Conservation (phyloP, 2,888 invertebrate species). For the Acrobasis consociella region DNA sequence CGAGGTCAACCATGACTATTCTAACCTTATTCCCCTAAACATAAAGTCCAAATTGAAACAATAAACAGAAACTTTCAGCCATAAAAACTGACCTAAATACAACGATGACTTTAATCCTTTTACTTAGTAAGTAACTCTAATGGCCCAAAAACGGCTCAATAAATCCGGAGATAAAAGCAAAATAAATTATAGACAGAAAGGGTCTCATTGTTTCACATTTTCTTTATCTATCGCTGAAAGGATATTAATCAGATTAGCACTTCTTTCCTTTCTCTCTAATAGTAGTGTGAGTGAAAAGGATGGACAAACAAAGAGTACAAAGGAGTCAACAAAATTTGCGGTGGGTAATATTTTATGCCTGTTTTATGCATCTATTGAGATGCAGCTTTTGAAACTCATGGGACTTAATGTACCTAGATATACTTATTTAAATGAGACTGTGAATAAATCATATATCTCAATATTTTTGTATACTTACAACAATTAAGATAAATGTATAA, state of each 20-base stretch:
- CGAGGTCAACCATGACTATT: constrained; percentile 11
- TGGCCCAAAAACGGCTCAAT: constrained; percentile 36
- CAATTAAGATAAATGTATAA: no score
- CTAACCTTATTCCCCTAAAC: constrained; percentile 5
- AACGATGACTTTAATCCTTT: constrained; percentile 35
- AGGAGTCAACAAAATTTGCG: constrained; percentile 9
- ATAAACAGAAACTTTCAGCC: background rate
- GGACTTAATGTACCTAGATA: no score
- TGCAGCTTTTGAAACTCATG: background rate
- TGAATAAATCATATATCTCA: no score
- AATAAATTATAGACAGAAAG: constrained; percentile 31
- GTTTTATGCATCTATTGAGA: background rate
- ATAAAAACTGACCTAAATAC: constrained; percentile 32
- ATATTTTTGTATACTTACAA: no score
- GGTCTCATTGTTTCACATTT: constrained; percentile 23
- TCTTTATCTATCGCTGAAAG: constrained; percentile 21
- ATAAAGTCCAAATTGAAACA: constrained; percentile 12
- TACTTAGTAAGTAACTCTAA: constrained; percentile 35
- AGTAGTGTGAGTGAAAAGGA: constrained; percentile 14
- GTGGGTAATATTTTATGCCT: background rate
- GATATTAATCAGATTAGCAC: constrained; percentile 22
- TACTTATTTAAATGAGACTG: no score
- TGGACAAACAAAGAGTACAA: constrained; percentile 9
- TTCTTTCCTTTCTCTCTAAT: constrained; percentile 17
- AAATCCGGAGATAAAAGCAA: constrained; percentile 35